A percentile compares a stretch with the other conserved stretches of the same genome.
phyloP scores from a whole-genome alignment of 2,888 invertebrate genomes.

The Tipula lateralis region DNA sequence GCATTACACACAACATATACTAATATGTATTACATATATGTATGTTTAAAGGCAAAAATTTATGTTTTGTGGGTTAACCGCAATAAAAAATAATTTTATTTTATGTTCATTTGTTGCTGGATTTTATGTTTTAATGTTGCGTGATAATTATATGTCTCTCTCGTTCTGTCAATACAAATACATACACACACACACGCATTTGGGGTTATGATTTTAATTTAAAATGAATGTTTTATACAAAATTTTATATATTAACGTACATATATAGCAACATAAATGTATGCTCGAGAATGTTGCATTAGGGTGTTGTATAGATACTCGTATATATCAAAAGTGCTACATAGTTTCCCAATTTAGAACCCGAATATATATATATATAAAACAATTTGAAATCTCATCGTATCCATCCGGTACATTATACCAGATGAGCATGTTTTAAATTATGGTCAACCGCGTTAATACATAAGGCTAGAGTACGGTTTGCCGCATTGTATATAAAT shows the following conservation, averaged over 20 bases:
- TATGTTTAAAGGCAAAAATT: too few species aligned
- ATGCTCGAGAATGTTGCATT: background rate
- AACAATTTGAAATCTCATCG: background rate
- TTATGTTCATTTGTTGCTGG: background rate
- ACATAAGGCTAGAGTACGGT: background rate
- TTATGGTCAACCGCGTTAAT: background rate
- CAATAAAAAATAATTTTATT: background rate
- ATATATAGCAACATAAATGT: background rate
- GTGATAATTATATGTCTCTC: background rate
- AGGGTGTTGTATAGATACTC: background rate
- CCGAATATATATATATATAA: background rate
- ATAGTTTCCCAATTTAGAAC: background rate
- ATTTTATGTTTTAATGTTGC: conserved; percentile 11
- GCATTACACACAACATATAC: background rate
- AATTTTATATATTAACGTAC: background rate
- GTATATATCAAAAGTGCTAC: background rate
- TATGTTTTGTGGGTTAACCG: conserved; percentile 24
- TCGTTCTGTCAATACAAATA: background rate
- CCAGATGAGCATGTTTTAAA: too few species aligned
- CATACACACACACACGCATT: background rate
- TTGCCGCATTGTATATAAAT: background rate
- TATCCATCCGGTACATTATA: background rate
- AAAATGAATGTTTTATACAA: conserved; percentile 4
- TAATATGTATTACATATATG: too few species aligned
- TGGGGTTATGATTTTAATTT: conserved; percentile 2